A percentile compares a stretch with the other conserved stretches of the same genome.
Evolutionary conservation across 2,113 vertebrate species (phyloP).

Genomic region (Choloepus hoffmanni): DNA sequence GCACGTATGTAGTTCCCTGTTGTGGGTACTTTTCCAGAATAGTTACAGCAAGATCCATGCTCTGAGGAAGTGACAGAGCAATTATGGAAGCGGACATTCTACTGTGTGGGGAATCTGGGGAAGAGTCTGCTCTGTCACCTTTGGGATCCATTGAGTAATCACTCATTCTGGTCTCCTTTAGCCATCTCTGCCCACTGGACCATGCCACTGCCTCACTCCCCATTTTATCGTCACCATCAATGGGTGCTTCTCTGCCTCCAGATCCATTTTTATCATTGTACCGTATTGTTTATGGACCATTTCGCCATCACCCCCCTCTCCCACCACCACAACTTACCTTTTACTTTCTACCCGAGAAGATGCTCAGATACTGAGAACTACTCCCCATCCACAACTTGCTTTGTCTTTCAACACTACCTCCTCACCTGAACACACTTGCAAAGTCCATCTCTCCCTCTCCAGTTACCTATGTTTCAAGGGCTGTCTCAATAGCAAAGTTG

Average conservation of each 20-base stretch:
- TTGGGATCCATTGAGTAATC: background rate
- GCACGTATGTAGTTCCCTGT: background rate
- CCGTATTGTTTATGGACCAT: background rate
- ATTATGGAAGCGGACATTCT: background rate
- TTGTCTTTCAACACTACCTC: background rate
- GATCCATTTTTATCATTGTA: background rate
- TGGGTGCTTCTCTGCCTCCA: background rate
- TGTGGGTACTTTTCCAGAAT: background rate
- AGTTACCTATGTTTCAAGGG: background rate
- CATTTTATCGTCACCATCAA: background rate
- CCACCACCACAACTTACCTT: background rate
- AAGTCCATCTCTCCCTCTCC: background rate
- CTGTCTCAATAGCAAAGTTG: background rate
- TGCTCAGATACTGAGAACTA: background rate
- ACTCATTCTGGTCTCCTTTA: background rate
- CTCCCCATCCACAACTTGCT: background rate
- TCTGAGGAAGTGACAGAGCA: background rate
- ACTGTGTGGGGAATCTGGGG: background rate
- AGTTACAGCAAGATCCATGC: background rate
- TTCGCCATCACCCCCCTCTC: no score
- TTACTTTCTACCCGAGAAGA: background rate
- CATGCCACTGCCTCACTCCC: background rate
- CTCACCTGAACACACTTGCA: background rate
- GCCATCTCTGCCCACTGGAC: background rate
- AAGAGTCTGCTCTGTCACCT: background rate